Conservation (phyloP, 2,113 vertebrate genomes). For the Pogonocichla stellata region DNA sequence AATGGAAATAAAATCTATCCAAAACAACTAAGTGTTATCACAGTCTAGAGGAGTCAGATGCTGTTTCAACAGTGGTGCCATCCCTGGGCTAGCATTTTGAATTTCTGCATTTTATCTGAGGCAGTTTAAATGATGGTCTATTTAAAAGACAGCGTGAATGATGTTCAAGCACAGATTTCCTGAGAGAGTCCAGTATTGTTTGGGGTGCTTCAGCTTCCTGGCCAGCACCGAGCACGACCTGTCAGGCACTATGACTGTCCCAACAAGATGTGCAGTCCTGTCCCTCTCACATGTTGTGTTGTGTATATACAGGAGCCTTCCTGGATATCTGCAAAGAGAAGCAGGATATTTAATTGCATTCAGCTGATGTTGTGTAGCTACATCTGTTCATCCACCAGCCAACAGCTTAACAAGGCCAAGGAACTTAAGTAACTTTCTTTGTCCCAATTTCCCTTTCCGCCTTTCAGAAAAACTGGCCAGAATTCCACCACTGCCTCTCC, state of each 20-base stretch:
- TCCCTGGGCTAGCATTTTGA: background rate
- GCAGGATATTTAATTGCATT: background rate
- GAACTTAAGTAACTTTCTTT: background rate
- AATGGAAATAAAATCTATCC: background rate
- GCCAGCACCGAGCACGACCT: fast-evolving
- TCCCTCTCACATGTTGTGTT: background rate
- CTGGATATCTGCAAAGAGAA: background rate
- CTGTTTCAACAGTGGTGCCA: background rate
- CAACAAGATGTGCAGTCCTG: fast-evolving
- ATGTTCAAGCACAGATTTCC: background rate
- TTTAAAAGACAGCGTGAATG: background rate
- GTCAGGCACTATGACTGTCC: background rate
- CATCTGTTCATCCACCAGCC: background rate
- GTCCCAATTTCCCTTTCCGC: background rate
- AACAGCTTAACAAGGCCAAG: background rate
- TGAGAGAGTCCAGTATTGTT: background rate
- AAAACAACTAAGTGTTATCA: background rate
- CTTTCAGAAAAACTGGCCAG: background rate
- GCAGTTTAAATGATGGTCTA: background rate
- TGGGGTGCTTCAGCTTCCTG: background rate
- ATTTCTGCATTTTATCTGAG: background rate
- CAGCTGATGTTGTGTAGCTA: background rate
- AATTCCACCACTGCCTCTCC: background rate
- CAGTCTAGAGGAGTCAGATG: background rate
- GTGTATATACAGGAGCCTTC: background rate